phyloP scores from a whole-genome alignment of 2,888 invertebrate genomes.

The Cryptocephalus moraei region DNA sequence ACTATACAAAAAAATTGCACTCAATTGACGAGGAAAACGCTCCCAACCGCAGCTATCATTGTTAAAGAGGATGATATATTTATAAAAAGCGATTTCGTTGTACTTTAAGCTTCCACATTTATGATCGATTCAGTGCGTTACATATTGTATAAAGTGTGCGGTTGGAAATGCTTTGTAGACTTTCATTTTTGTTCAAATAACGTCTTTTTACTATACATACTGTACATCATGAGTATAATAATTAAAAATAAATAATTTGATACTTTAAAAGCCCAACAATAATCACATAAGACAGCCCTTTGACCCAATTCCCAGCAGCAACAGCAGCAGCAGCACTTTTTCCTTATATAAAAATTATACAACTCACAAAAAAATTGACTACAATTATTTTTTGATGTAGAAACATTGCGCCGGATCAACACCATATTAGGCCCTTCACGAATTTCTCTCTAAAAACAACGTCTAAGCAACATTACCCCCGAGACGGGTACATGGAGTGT shows the following conservation, averaged over 20 bases:
- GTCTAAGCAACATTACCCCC: too few relatives aligned
- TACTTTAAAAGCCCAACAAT: constrained; percentile 12
- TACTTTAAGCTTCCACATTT: constrained; percentile 12
- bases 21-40: constrained; percentile 3
- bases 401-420: constrained; percentile 8
- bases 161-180: neutral
- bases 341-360: neutral
- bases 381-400: constrained; percentile 5
- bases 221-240: neutral
- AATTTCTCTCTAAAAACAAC: neutral
- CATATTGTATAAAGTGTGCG: constrained; percentile 2
- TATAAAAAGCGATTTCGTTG: constrained; percentile 9
- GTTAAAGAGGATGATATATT: constrained; percentile 10
- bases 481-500: neutral
- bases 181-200: constrained; percentile 7
- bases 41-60: constrained; percentile 10
- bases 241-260: constrained; percentile 12
- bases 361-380: constrained; percentile 4
- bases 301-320: constrained; percentile 8
- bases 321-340: constrained; percentile 1
- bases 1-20: constrained; percentile 1
- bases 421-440: neutral
- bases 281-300: constrained; percentile 12
- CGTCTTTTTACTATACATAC: constrained; percentile 1
- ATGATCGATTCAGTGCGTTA: constrained; percentile 1